Base-by-base conservation (phyloP, 2,888 invertebrate species). In the Pyrrhosoma nymphula region DNA sequence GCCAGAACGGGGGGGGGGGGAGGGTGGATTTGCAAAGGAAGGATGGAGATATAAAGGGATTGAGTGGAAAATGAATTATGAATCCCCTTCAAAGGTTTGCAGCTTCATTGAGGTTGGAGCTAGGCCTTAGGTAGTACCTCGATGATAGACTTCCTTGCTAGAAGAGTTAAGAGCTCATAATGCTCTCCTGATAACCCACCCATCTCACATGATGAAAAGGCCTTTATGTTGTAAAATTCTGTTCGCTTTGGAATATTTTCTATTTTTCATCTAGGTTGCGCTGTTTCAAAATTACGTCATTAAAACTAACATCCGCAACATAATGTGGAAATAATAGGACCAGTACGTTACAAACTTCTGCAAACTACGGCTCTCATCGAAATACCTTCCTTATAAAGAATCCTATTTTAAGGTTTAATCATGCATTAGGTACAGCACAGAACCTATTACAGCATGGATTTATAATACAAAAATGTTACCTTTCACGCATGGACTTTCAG, bases 21-120 rank as follows among this genome's bases (percentile, higher is more conserved):
- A n/a, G n/a, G n/a, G n/a, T n/a, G n/a, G 1, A 8, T 14, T 18
- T 47, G 69, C 30, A 69, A 69, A 69, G 47, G 69, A 55, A 47
- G 69, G 75, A 69, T 69, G n/a, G 16, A 47, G 69, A 75, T 39
- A 75, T n/a, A 20, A 69, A 82, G 69, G 63, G n/a, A 93, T 93
- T 63, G 60, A 91, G 90, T 60, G 69, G 69, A 69, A 39, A 93
- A 93, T 47, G 35, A 39, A n/a, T 69, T 18, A 47, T 47, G 69
- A 39, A 69, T 47, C 14, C 39, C 39, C 47, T 89, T 55, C 82
- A 35, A 82, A 82, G 26, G 69, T 4, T n/a, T 69, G 69, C 69
- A 35, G 30, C 82, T 35, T 18, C 30, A 30, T 30, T 26, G 35
- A 69, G 35, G 16, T 82, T 0, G 69, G 69, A 60, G 20, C 60